Evolutionary conservation across 2,797 vertebrate species (phyloP).

Genomic region (Arvicola amphibius): DNA sequence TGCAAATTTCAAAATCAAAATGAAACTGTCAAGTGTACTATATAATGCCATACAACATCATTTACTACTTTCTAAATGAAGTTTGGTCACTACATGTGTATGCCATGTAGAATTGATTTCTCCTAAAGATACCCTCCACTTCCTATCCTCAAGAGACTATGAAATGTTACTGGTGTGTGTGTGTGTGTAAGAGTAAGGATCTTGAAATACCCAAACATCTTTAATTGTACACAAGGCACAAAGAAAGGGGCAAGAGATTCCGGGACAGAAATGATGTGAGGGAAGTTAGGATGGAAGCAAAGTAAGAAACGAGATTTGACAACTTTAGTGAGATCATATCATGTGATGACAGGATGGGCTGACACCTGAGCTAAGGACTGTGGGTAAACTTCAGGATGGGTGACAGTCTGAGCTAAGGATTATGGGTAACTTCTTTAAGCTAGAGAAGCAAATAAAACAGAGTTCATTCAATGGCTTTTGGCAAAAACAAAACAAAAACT

Average conservation of each 20-base stretch:
- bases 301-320: not conserved
- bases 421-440: not conserved
- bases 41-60: not conserved
- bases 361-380: not conserved
- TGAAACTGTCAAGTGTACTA: not conserved
- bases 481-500: not conserved
- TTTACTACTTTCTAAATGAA: conserved; percentile 22
- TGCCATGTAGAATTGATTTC: not conserved
- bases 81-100: not conserved
- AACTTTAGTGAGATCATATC: not conserved
- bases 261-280: not conserved
- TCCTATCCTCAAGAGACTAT: not conserved
- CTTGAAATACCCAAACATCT: not conserved
- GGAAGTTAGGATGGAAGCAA: not conserved
- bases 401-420: not conserved
- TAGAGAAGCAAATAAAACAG: not conserved
- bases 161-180: not conserved
- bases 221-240: not conserved
- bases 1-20: not conserved
- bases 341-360: not conserved
- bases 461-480: not conserved
- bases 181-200: not conserved
- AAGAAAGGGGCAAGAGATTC: not conserved
- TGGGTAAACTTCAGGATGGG: not conserved
- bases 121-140: not conserved